Percentiles rank a stretch among this genome's conserved stretches.
Evolutionary conservation across 2,113 vertebrate genomes (phyloP).

Genomic region (Lycocorax pyrrhopterus): DNA sequence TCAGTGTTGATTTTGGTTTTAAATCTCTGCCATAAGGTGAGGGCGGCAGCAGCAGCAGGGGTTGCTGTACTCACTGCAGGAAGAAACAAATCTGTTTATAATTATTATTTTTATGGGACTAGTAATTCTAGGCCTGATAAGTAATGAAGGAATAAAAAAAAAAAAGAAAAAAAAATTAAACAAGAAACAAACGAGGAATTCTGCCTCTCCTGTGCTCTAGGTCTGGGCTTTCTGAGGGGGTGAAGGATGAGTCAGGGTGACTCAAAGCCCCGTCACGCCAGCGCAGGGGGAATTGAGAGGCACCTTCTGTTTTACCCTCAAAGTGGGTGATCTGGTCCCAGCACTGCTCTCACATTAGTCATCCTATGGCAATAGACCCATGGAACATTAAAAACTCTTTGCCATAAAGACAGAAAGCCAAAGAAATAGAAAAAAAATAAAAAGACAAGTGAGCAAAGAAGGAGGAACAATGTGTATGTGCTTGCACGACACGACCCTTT

Average conservation of each 20-base stretch:
- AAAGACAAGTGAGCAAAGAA: not conserved
- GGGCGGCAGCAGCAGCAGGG: not conserved
- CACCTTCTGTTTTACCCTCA: conserved; percentile 7
- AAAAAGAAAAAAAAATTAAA: not conserved
- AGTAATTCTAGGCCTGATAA: not conserved
- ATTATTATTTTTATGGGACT: not conserved
- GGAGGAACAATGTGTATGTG: not conserved
- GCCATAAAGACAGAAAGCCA: not conserved
- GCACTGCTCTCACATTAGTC: not conserved
- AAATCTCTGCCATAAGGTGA: not conserved
- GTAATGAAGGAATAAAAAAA: not conserved
- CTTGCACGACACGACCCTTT: not conserved
- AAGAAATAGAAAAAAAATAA: not conserved
- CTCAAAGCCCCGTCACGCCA: not conserved
- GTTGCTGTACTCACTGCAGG: not conserved
- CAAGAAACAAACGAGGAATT: not conserved
- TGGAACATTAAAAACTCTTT: not conserved
- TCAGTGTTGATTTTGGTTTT: not conserved
- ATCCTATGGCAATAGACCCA: not conserved
- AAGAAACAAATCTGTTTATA: not conserved
- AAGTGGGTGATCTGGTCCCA: conserved; percentile 48
- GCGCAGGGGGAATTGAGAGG: not conserved
- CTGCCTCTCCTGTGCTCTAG: conserved; percentile 19
- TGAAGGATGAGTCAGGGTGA: conserved; percentile 45
- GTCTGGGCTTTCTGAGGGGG: not conserved